Evolutionary conservation across 2,888 invertebrate species (phyloP), one percentile per base, ranked within the genome.

Genomic region (Drosophila melanosoma): DNA sequence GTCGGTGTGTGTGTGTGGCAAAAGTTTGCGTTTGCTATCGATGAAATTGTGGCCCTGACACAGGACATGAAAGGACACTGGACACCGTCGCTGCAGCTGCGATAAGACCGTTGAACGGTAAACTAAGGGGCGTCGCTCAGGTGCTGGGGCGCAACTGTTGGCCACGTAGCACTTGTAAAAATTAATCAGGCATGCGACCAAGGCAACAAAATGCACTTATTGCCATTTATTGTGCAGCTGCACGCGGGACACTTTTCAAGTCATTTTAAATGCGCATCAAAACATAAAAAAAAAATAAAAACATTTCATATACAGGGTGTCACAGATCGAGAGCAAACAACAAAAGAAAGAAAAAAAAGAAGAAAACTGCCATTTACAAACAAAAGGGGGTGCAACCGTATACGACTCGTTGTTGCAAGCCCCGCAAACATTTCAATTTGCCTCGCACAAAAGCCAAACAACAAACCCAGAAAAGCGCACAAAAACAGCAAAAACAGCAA

Each of bases 391-490:
- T 4, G 54, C 0, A 10, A 57, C 38, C 29, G 42, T 20, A 32
- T 40, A 57, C 49, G 51, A 61, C 23, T 45, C 20, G 45, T 15
- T 45, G 76, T 61, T 65, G 76, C 76, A 59, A 75, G 69, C 66
- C 36, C 49, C 68, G 74, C 90, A 90, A 90, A 90, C 87, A 87
- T 87, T 87, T 87, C 87, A 90, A 87, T 87, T 87, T 87, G 89
- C 89, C 76, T 89, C 87, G 61, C 86, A 79, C 87, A 86, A 87
- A 84, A 84, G 87, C 82, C 82, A 89, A 87, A 85, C 76, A 83
- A 83, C 76, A 76, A 73, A 79, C 82, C 57, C 40, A 42, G 45
- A 61, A 70, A 69, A 76, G 58, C 57, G 59, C 64, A 67, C 33
- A 29, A 29, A 29, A 29, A 29, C 59, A 17, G 36, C 57, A 62